Conservation (phyloP, 2,888 invertebrate species). For the Anorthoa munda region DNA sequence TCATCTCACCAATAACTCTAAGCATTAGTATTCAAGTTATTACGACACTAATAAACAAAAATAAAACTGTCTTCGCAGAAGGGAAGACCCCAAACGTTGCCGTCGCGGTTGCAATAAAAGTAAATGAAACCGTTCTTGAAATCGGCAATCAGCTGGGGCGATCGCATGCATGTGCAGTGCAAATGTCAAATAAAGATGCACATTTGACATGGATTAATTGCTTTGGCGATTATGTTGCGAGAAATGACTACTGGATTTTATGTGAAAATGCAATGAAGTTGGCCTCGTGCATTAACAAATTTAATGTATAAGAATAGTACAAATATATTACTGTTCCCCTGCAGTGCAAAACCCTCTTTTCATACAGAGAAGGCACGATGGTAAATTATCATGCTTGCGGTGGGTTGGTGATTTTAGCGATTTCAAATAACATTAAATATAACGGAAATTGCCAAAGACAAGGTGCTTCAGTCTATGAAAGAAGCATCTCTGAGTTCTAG, state of each 20-base stretch:
- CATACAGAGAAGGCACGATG: too few species aligned
- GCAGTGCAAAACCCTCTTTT: too few species aligned
- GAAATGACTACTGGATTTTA: not conserved
- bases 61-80: constrained; percentile 49
- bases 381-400: too few species aligned
- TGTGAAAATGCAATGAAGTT: not conserved
- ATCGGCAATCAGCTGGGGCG: constrained; percentile 68
- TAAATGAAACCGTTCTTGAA: constrained; percentile 70
- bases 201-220: constrained; percentile 59
- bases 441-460: too few species aligned
- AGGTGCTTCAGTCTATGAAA: not conserved
- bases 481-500: too few species aligned
- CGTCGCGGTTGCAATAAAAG: constrained; percentile 48
- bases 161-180: constrained; percentile 69
- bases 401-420: too few species aligned
- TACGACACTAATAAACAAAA: constrained; percentile 54
- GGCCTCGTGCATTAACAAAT: not conserved
- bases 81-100: constrained; percentile 57
- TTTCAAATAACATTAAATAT: too few species aligned
- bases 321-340: too few species aligned
- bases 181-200: constrained; percentile 68
- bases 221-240: not conserved
- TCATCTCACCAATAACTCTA: constrained; percentile 32
- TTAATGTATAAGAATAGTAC: not conserved
- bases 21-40: constrained; percentile 40